Conservation (phyloP, 2,888 invertebrate species). For the Schizaphis graminum region DNA sequence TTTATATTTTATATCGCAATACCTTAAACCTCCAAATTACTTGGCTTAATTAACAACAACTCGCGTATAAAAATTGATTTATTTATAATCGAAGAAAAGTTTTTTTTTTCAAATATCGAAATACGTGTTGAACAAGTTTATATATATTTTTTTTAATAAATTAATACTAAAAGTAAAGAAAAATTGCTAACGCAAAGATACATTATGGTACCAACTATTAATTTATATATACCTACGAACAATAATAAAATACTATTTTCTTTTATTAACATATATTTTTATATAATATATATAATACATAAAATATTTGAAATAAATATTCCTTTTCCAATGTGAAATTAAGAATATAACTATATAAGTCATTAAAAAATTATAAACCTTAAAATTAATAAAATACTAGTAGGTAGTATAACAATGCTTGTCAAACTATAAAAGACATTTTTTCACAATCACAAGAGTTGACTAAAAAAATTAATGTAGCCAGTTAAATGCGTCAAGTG, state of each 20-base stretch:
- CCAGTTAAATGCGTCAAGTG: background rate
- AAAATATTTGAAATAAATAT: background rate
- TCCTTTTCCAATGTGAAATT: background rate
- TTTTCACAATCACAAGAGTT: background rate
- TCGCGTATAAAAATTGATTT: background rate
- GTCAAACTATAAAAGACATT: background rate
- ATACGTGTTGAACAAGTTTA: background rate
- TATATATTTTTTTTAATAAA: background rate
- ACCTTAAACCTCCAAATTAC: background rate
- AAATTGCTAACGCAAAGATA: background rate
- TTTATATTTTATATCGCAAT: background rate
- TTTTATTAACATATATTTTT: background rate
- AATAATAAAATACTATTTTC: background rate
- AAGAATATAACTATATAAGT: background rate
- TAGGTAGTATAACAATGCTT: background rate
- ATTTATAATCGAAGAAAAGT: background rate
- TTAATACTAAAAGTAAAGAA: background rate
- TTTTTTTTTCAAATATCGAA: background rate
- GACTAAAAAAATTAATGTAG: background rate
- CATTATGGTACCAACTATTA: too few species aligned
- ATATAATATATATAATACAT: background rate
- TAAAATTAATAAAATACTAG: background rate
- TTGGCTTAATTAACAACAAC: background rate
- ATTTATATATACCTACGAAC: background rate
- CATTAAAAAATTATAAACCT: background rate